Evolutionary conservation across 2,113 vertebrate species (phyloP).

Genomic region (Archilochus colubris): DNA sequence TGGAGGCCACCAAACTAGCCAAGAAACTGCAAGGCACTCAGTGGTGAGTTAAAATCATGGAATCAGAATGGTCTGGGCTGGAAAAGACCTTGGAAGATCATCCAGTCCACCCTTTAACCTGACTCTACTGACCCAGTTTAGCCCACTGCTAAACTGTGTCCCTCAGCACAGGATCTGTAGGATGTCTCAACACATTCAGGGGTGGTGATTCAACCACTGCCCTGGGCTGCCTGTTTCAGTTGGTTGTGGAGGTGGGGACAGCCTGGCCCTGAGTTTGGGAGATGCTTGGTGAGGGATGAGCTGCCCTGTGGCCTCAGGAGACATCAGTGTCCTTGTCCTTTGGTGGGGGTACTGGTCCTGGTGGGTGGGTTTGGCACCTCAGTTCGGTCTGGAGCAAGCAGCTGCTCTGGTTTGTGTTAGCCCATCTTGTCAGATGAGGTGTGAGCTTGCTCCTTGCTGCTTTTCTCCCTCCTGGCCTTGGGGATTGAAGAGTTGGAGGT

Average conservation of each 20-base stretch:
- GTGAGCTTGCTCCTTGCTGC: background rate
- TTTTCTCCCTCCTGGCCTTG: fast-evolving
- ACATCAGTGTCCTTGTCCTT: background rate
- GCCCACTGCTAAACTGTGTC: too few relatives aligned
- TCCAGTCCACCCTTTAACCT: too few relatives aligned
- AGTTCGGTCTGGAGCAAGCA: too few relatives aligned
- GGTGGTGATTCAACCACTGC: too few relatives aligned
- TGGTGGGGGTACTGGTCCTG: background rate
- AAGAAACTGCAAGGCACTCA: conserved; percentile 83
- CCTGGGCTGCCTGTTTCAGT: background rate
- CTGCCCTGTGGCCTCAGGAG: background rate
- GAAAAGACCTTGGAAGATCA: too few relatives aligned
- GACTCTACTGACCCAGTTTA: too few relatives aligned
- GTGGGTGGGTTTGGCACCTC: background rate
- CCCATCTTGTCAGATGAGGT: background rate
- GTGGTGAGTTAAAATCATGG: conserved; percentile 74
- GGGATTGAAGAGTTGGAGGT: background rate
- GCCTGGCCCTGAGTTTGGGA: background rate
- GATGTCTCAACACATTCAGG: too few relatives aligned
- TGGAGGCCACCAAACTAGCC: conserved; percentile 86
- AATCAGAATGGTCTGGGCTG: too few relatives aligned
- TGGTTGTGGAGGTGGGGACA: fast-evolving
- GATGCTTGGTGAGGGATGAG: background rate
- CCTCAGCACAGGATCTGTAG: too few relatives aligned
- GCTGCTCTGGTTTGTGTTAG: background rate